Conservation (phyloP, 2,113 vertebrate genomes). For the Lophura nycthemera region DNA sequence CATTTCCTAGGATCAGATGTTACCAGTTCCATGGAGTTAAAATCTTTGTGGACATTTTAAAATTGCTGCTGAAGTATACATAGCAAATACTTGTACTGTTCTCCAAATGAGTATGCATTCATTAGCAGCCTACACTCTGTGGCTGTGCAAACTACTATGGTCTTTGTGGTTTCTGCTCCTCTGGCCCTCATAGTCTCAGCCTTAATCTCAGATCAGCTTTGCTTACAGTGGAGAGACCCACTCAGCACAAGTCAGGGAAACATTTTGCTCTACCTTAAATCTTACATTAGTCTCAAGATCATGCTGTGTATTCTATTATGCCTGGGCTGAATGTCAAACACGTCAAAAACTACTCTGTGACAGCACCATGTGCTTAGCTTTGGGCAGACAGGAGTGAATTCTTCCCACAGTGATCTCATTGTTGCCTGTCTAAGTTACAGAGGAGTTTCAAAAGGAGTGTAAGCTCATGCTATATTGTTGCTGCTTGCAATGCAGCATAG, state of each 20-base stretch:
- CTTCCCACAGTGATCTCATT: background rate
- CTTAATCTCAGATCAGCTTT: background rate
- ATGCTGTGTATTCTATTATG: accelerated
- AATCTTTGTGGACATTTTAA: background rate
- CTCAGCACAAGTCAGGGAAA: background rate
- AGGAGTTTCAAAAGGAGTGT: background rate
- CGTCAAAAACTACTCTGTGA: background rate
- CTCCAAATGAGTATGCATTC: background rate
- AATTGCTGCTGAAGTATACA: background rate
- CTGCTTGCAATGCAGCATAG: background rate
- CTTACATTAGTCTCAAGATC: background rate
- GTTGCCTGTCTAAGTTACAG: background rate
- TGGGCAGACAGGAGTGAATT: background rate
- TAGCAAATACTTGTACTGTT: background rate
- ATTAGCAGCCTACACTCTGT: background rate
- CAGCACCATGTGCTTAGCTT: background rate
- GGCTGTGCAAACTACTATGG: background rate
- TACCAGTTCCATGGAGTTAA: background rate
- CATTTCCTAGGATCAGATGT: background rate
- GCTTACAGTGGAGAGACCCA: background rate
- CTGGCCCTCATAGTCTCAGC: background rate
- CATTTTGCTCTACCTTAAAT: background rate
- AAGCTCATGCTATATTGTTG: background rate
- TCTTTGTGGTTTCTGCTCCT: background rate
- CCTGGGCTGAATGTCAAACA: background rate